A percentile compares a stretch with the other conserved stretches of the same genome.
Evolutionary conservation across 2,888 invertebrate genomes (phyloP).

Genomic region (Lepidochrysops patricia): DNA sequence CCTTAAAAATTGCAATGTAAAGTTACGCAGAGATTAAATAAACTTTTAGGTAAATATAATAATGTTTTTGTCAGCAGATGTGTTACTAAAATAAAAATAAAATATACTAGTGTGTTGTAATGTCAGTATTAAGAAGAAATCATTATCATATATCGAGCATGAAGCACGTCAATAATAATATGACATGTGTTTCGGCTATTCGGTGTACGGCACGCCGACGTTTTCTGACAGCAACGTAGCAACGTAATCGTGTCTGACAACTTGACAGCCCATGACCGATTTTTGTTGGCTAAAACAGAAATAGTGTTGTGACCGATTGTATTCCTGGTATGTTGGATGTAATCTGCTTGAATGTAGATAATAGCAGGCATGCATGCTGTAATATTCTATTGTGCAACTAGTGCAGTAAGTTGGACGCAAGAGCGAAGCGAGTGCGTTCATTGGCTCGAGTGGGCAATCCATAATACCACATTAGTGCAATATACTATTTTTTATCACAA

Average conservation of each 20-base stretch:
- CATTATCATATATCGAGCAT: neutral
- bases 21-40: no score
- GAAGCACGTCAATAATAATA: neutral
- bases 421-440: no score
- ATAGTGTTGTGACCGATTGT: neutral
- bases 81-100: no score
- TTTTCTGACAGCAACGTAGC: neutral
- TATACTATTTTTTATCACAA: no score
- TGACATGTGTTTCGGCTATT: neutral
- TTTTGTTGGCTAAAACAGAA: neutral
- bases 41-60: neutral
- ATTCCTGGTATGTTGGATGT: neutral
- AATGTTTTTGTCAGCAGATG: no score
- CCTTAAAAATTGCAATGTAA: no score
- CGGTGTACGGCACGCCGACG: neutral
- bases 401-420: no score
- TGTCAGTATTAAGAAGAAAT: neutral
- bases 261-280: neutral
- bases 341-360: neutral
- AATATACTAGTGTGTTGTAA: no score
- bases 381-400: no score
- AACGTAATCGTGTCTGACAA: neutral
- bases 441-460: no score
- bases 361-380: neutral
- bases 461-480: no score